Evolutionary conservation across 92 coral and sea anemone genomes (phyloP), one percentile per base, ranked within the genome.

Genomic region (Micromussa lordhowensis): DNA sequence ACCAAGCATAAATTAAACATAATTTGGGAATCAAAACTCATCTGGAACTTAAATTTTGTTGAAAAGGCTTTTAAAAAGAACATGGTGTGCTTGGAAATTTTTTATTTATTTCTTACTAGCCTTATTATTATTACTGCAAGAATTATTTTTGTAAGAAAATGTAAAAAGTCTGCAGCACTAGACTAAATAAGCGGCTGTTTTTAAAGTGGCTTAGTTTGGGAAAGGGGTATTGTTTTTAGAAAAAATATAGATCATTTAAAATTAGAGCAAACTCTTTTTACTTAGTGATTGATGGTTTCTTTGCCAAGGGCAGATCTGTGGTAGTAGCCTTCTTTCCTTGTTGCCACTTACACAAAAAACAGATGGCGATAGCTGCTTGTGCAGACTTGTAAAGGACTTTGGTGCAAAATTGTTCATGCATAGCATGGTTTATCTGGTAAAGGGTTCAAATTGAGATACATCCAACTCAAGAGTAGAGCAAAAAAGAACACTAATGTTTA

Each of bases 141-240:
- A 24, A 34, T 77, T 79, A 79, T 79, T 79, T 79, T 79, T 79
- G 68, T 79, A 79, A 31, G 48, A 57, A 79, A 31, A 2, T 55
- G 40, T 55, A 79, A 55, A 55, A 79, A 54, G 68, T 29, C 18
- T 31, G 17, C 49, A 31, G 30, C 69, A 31, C 30, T 40, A 78
- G n/a, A 44, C 10, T 44, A 44, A 12, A 24, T 16, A n/a, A 12
- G 58, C 2, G 22, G n/a, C 32, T 77, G 54, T 13, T 48, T 26
- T 13, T n/a, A 6, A 48, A 44, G 69, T 64, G 3, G 61, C 51
- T 55, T 15, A 11, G 22, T 55, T 16, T 55, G 10, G 69, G 31
- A 14, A 12, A 5, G 22, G 29, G 30, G 69, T 64, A 1, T 64
- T 64, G 69, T n/a, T 64, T 64, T 64, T 64, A 24, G 26, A 64